Base-by-base conservation (phyloP, 2,888 invertebrate species). In the Acrobasis suavella region DNA sequence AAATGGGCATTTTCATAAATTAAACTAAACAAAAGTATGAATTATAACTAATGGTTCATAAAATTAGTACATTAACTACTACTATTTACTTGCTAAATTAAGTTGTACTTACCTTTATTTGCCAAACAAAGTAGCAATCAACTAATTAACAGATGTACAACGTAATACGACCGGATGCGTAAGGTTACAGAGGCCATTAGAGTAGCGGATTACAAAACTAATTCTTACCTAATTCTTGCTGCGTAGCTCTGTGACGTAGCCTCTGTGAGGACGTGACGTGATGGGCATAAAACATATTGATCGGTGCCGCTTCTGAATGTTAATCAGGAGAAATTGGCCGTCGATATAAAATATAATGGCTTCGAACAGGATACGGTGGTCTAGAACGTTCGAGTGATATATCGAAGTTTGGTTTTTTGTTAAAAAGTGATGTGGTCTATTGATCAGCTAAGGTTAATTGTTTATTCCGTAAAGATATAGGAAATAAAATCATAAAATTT, bases 241-340 rank as follows among this genome's bases (percentile, higher is more conserved):
- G 60, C 63, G 63, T 59, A 65, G 64, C 67, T 72, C 69, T 75
- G 68, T 79, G 77, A 77, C 76, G 77, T 75, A 64, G 75, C 68
- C 63, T 69, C 73, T 62, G 67, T 62, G 76, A 72, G 72, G 69
- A 71, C 67, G 72, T 78, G 74, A 77, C 80, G 80, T 79, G 82
- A 73, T 77, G 72, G 71, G 77, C 81, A 83, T 78, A 72, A 76
- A 71, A 65, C 64, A 71, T 71, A 69, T 66, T 70, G 69, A 70
- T 74, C 67, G n/a, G 60, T 61, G 59, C 65, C 65, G 49, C 54
- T 63, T 71, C 75, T 77, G 89, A 79, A 91, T 91, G 78, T 72
- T 75, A 81, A 91, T 78, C 64, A 78, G 77, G 91, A 82, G 91
- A 91, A 91, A 91, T 86, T 89, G 73, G 71, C 75, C 14, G 75